Conservation (phyloP, 2,113 vertebrate species). For the Fregata magnificens region DNA sequence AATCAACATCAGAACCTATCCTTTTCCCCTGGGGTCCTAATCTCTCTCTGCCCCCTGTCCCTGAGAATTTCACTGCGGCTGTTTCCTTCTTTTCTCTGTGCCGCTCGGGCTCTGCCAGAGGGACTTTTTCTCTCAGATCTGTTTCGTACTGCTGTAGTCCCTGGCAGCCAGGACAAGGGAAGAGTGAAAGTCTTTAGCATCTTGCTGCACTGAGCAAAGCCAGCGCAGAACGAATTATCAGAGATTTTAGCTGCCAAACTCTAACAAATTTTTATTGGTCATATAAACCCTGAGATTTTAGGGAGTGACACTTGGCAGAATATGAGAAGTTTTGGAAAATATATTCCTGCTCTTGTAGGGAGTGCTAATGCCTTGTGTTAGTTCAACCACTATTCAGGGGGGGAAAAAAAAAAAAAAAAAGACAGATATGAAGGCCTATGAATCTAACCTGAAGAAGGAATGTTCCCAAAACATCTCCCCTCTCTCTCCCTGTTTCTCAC, state of each 20-base stretch:
- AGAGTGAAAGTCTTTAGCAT: neutral
- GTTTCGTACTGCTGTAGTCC: neutral
- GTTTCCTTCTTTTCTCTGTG: neutral
- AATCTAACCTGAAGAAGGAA: neutral
- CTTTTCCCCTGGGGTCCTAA: neutral
- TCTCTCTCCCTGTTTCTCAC: neutral
- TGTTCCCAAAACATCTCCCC: neutral
- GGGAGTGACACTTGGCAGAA: neutral
- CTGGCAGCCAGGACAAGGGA: neutral
- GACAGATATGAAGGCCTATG: neutral
- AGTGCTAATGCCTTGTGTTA: neutral
- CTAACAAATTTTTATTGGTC: neutral
- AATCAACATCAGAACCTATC: neutral
- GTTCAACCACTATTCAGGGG: neutral
- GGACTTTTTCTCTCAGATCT: neutral
- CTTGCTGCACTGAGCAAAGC: neutral
- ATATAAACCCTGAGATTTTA: neutral
- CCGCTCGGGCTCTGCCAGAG: neutral
- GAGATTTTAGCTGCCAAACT: neutral
- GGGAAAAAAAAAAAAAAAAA: neutral
- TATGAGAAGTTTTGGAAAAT: neutral
- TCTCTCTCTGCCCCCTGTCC: constrained; percentile 1
- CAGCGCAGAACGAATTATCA: neutral
- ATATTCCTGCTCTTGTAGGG: neutral
- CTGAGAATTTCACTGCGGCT: neutral